phyloP scores from a whole-genome alignment of 2,888 invertebrate species.

The Anthoptus insignis region DNA sequence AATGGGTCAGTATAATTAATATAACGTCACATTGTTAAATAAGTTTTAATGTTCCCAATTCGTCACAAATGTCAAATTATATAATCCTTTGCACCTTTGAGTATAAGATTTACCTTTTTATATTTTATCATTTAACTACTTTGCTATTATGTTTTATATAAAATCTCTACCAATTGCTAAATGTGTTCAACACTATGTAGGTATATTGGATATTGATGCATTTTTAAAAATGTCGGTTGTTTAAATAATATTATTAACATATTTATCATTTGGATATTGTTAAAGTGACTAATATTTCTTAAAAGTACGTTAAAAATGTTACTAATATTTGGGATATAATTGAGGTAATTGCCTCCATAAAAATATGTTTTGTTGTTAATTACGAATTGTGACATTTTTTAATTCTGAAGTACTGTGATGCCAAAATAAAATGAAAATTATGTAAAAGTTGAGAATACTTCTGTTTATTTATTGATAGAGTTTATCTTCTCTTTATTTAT shows the following conservation, averaged over 20 bases:
- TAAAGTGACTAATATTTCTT: constrained; percentile 6
- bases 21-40: constrained; percentile 9
- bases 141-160: constrained; percentile 22
- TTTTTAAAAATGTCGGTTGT: constrained; percentile 22
- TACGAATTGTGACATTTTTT: constrained; percentile 49
- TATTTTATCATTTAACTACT: constrained; percentile 26
- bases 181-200: constrained; percentile 22
- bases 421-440: constrained; percentile 75
- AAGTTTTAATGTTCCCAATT: constrained; percentile 21
- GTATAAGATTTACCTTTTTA: constrained; percentile 33
- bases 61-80: constrained; percentile 24
- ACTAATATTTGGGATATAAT: not conserved
- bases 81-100: constrained; percentile 29
- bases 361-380: constrained; percentile 1
- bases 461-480: constrained; percentile 83
- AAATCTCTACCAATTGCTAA: constrained; percentile 24
- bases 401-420: constrained; percentile 79
- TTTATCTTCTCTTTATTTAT: constrained; percentile 84
- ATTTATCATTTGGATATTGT: constrained; percentile 3
- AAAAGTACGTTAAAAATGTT: constrained; percentile 8
- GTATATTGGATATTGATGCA: constrained; percentile 16
- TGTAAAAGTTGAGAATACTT: constrained; percentile 71
- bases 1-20: not conserved
- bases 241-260: constrained; percentile 15
- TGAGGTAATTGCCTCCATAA: not conserved